Evolutionary conservation across 2,797 vertebrate species (phyloP), one percentile per base, ranked within the genome.

Genomic region (Antennarius maculatus): DNA sequence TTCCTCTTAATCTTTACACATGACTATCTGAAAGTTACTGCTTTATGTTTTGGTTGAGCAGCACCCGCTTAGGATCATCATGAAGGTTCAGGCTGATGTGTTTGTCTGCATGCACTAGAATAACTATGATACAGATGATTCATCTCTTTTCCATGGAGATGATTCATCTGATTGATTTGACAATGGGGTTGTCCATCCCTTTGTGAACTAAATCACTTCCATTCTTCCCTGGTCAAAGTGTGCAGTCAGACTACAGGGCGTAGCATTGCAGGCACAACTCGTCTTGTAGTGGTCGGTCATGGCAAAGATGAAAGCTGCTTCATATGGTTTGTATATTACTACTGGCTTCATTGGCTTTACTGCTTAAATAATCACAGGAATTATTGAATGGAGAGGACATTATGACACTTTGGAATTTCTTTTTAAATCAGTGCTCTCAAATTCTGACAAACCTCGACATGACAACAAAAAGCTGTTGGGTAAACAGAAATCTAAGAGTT

Each of bases 401-500:
- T 37, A 56, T 53, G 61, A 78, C 2, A 4, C 54, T 77, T 69
- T 71, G 68, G 76, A 37, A 53, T 68, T 45, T 68, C 54, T 78
- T 76, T 87, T 75, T 54, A 83, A 71, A 82, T 71, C 41, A 34
- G 63, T 52, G 29, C 45, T 66, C 34, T 76, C 56, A 76, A 81
- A 65, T 78, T 58, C 46, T 82, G 79, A 84, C 77, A 79, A 76
- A 80, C 66, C 58, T 47, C 51, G 43, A 71, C 17, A 39, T 86
- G 89, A 90, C 65, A 46, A 75, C 70, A 41, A 85, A 76, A 80
- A 89, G 77, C 77, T 86, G 83, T 66, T 47, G 16, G 31, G 67
- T 52, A 66, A 76, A 68, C 51, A 66, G 77, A 86, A 66, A 76
- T 79, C 51, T 67, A 28, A 63, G 62, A 72, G 70, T 78, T 54